Conservation (phyloP, 2,888 invertebrate species). For the Pomacea canaliculata region DNA sequence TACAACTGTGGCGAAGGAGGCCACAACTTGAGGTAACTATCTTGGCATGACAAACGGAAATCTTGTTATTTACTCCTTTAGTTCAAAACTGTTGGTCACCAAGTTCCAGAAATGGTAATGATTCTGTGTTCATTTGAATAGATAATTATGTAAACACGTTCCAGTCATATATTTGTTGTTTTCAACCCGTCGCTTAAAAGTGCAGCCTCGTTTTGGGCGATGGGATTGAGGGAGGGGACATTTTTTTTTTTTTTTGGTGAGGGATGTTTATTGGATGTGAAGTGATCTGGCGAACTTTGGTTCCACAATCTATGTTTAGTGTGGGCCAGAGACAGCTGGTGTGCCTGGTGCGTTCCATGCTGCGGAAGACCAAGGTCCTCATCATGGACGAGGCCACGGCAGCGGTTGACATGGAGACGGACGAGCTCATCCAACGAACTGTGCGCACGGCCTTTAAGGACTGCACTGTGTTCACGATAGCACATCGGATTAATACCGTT, state of each 20-base stretch:
- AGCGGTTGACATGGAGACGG: constrained; percentile 33
- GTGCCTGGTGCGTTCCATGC: constrained; percentile 14
- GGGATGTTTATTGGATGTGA: no score
- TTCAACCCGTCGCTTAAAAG: no score
- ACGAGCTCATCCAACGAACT: constrained; percentile 30
- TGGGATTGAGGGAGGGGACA: background rate
- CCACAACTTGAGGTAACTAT: constrained; percentile 27
- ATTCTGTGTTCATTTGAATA: no score
- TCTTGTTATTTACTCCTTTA: background rate
- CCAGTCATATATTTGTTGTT: no score
- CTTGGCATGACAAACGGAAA: background rate
- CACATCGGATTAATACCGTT: constrained; percentile 34
- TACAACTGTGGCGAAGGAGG: constrained; percentile 71
- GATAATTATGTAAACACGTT: no score
- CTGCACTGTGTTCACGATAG: constrained; percentile 35
- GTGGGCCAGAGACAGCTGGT: constrained; percentile 22
- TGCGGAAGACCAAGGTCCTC: constrained; percentile 19
- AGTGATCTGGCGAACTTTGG: no score
- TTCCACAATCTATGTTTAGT: background rate
- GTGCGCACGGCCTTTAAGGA: constrained; percentile 32
- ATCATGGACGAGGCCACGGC: constrained; percentile 26
- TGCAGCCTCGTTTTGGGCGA: background rate
- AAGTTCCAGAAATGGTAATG: background rate
- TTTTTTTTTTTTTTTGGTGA: background rate
- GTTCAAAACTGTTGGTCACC: background rate